Conservation (phyloP, 2,888 invertebrate genomes). For the Melolontha melolontha region DNA sequence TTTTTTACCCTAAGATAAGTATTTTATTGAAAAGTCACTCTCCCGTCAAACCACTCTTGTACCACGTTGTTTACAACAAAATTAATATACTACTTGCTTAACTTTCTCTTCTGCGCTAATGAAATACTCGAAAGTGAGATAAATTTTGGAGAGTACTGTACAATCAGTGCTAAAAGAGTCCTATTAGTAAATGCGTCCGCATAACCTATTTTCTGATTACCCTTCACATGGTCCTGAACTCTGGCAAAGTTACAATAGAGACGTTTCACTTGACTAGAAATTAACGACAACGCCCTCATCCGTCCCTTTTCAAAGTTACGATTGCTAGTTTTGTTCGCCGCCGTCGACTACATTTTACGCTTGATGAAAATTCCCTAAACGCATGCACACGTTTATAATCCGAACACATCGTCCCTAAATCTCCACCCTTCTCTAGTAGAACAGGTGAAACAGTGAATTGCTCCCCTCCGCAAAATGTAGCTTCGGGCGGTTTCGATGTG, state of each 20-base stretch:
- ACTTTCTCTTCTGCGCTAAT: neutral
- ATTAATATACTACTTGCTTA: no score
- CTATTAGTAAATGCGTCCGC: slow-evolving; percentile 1
- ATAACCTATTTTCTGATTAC: slow-evolving; percentile 17
- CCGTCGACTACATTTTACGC: slow-evolving; percentile 30
- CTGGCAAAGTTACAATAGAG: neutral
- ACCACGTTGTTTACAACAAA: no score
- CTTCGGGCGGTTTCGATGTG: no score
- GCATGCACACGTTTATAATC: slow-evolving; percentile 38
- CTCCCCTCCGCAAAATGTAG: neutral
- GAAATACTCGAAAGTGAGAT: neutral
- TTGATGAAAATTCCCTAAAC: slow-evolving; percentile 35
- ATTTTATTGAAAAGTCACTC: no score
- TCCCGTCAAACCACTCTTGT: no score
- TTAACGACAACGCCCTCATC: slow-evolving; percentile 1
- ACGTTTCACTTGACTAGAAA: slow-evolving; percentile 5
- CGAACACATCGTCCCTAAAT: slow-evolving; percentile 21
- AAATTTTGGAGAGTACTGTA: neutral
- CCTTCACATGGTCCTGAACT: slow-evolving; percentile 1
- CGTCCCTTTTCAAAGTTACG: slow-evolving; percentile 4
- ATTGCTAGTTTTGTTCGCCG: slow-evolving; percentile 12
- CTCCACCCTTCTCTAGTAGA: slow-evolving; percentile 15
- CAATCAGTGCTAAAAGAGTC: neutral
- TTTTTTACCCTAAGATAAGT: no score
- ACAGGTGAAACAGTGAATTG: slow-evolving; percentile 12